A percentile compares a stretch with the other conserved stretches of the same genome.
These are phyloP conservation scores for Poeciliopsis paucimaculata DNA, from an alignment of 2,797 vertebrate genomes.

Conservation along the genomic window DNA sequence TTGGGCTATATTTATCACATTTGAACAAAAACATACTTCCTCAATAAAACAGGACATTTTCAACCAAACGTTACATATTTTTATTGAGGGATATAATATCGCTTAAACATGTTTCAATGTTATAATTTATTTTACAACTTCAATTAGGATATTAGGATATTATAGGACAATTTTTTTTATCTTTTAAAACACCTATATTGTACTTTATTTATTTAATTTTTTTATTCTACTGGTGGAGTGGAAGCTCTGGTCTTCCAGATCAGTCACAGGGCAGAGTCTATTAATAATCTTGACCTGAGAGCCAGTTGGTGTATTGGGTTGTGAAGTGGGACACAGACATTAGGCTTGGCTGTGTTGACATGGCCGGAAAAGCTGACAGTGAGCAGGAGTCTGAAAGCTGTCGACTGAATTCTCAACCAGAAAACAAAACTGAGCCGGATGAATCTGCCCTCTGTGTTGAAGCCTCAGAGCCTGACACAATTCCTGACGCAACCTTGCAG, in stretches of 20 bases:
- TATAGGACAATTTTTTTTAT: not conserved
- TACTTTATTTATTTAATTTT: not conserved
- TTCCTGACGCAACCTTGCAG: conserved; percentile 78
- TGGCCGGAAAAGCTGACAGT: conserved; percentile 61
- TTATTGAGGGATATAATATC: not conserved
- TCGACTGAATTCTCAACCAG: conserved; percentile 23
- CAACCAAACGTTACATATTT: not conserved
- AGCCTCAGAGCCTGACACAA: conserved; percentile 41
- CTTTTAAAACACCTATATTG: not conserved
- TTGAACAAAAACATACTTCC: not conserved
- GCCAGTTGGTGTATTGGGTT: conserved; percentile 50
- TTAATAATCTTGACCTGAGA: conserved; percentile 57
- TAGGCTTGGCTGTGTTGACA: conserved; percentile 49
- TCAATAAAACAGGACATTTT: not conserved
- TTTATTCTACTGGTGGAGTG: not conserved
- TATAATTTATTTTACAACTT: not conserved
- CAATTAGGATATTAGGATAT: not conserved
- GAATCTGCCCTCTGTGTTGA: conserved; percentile 14
- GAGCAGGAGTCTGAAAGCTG: conserved; percentile 37
- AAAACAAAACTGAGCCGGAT: conserved; percentile 26
- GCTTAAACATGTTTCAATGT: not conserved
- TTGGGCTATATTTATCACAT: not conserved
- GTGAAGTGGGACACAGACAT: conserved; percentile 31
- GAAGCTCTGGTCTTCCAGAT: not conserved
- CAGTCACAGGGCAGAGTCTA: conserved; percentile 47